Conservation (phyloP, 2,888 invertebrate species). For the Desoria tigrina region DNA sequence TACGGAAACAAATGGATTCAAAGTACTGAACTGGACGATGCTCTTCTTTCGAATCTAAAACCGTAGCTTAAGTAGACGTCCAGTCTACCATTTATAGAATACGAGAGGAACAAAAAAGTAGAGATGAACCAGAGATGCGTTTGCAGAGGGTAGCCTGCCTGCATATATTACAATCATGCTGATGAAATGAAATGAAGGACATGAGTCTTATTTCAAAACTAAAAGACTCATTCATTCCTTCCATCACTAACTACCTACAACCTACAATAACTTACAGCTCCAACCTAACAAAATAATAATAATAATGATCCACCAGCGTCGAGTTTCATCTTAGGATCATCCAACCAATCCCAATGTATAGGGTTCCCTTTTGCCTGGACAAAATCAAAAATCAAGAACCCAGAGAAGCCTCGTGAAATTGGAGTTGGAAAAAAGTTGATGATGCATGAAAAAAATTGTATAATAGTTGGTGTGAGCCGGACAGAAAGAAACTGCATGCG, state of each 20-base stretch:
- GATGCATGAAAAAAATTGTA: not conserved
- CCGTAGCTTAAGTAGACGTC: conserved; percentile 5
- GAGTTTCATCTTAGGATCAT: too few species aligned
- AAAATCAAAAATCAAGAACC: not conserved
- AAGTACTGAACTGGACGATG: not conserved
- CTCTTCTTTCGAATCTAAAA: not conserved
- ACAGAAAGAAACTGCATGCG: not conserved
- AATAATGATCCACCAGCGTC: too few species aligned
- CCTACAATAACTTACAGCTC: too few species aligned
- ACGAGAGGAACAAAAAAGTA: not conserved
- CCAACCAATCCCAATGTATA: too few species aligned
- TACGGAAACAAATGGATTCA: not conserved
- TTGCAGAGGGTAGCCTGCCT: not conserved
- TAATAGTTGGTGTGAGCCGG: too few species aligned
- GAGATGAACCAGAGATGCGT: not conserved
- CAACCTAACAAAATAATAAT: too few species aligned
- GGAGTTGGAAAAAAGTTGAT: not conserved
- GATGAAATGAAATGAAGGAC: not conserved
- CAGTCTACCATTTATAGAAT: conserved; percentile 11
- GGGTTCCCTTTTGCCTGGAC: conserved; percentile 1
- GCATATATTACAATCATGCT: not conserved
- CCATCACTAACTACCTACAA: not conserved
- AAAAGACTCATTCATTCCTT: not conserved
- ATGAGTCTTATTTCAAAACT: not conserved
- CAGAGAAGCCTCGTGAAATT: too few species aligned